Percentiles rank a stretch among this genome's conserved stretches.
phyloP scores from a whole-genome alignment of 1,140 invertebrate genomes.

The Vollenhovia emeryi region DNA sequence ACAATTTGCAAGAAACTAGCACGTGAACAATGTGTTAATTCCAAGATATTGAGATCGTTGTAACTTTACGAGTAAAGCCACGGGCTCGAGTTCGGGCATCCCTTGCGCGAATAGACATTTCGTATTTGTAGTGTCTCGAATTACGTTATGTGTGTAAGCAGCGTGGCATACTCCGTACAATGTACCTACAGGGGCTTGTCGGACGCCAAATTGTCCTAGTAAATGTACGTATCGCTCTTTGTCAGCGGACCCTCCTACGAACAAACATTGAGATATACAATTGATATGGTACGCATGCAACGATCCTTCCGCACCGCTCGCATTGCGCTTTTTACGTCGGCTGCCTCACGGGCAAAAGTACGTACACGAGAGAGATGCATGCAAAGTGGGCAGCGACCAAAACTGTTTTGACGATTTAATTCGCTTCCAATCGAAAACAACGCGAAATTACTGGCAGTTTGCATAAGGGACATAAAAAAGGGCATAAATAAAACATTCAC shows the following conservation, averaged over 20 bases:
- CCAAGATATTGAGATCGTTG: neutral
- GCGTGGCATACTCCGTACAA: conserved; percentile 66
- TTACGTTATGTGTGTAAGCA: conserved; percentile 64
- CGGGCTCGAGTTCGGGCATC: conserved; percentile 2
- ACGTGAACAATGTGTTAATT: neutral
- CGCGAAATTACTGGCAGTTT: neutral
- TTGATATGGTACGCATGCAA: conserved; percentile 63
- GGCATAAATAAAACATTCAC: conserved; percentile 21
- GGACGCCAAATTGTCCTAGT: conserved; percentile 79
- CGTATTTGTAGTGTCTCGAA: conserved; percentile 27
- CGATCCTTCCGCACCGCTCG: neutral
- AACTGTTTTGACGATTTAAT: conserved; percentile 3
- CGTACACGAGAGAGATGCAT: neutral
- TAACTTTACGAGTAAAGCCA: neutral
- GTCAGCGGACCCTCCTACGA: conserved; percentile 77
- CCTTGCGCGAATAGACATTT: neutral
- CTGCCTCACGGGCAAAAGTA: neutral
- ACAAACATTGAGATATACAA: conserved; percentile 74
- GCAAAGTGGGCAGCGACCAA: neutral
- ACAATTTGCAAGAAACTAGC: neutral
- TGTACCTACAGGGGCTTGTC: conserved; percentile 72
- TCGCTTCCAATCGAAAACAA: neutral
- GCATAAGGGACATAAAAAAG: neutral
- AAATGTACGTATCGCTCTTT: conserved; percentile 85
- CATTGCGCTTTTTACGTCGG: neutral